These are phyloP conservation scores for Tenthredo livida DNA, from an alignment of 2,888 invertebrate genomes.

Conservation along the genomic window DNA sequence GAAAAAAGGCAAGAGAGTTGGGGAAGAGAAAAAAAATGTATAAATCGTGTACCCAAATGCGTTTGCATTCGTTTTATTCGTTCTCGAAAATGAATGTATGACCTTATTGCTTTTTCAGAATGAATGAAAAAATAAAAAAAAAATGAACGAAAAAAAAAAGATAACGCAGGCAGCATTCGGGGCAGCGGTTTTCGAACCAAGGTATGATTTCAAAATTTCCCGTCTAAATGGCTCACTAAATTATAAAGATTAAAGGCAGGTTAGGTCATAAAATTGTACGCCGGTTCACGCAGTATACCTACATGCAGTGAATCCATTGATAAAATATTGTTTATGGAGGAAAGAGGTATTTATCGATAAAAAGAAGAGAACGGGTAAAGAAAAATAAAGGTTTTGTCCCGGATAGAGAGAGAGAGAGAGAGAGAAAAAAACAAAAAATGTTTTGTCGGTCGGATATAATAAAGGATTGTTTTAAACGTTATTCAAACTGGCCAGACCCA, in stretches of 20 bases:
- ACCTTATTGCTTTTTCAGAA: not conserved
- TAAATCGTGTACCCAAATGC: not conserved
- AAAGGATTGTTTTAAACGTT: not conserved
- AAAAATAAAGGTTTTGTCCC: not conserved
- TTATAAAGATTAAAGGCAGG: conserved; percentile 50
- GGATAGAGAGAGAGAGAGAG: not conserved
- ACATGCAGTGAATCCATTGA: conserved; percentile 38
- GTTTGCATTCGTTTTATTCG: not conserved
- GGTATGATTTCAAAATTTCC: conserved; percentile 22
- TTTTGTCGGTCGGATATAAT: conserved; percentile 32
- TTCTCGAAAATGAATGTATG: not conserved
- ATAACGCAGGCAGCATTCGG: not conserved
- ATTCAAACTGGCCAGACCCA: not conserved
- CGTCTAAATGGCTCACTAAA: conserved; percentile 30
- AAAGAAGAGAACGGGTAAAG: not conserved
- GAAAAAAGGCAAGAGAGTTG: no score
- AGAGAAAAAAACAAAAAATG: not conserved
- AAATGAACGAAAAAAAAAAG: not conserved
- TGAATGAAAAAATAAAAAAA: not conserved
- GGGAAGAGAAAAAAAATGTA: not conserved
- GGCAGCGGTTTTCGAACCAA: conserved; percentile 20
- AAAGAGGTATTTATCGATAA: conserved; percentile 34
- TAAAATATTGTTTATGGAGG: conserved; percentile 46
- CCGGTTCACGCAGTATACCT: not conserved
- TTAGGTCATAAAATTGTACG: conserved; percentile 45